Conservation (phyloP, 2,113 vertebrate species). For the Elgaria multicarinata region DNA sequence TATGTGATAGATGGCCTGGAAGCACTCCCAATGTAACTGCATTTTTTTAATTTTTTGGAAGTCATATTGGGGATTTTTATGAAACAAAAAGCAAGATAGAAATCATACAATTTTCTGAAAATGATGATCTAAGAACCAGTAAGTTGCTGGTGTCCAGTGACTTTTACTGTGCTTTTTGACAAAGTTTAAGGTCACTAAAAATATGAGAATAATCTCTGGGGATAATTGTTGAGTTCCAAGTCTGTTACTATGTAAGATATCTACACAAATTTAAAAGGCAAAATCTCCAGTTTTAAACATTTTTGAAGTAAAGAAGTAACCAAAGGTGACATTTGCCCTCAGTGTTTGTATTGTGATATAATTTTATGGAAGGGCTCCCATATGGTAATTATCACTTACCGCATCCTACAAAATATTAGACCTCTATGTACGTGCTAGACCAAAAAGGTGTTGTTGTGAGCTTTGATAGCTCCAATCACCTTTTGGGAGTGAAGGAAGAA, state of each 20-base stretch:
- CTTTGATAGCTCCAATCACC: neutral
- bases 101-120: neutral
- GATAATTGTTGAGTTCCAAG: neutral
- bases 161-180: slow-evolving; percentile 58
- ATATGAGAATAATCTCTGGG: slow-evolving; percentile 47
- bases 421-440: neutral
- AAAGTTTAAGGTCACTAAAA: slow-evolving; percentile 57
- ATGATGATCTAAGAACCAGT: slow-evolving; percentile 51
- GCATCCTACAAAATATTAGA: neutral
- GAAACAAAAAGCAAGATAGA: neutral
- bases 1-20: neutral
- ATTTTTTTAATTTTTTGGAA: neutral
- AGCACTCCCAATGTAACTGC: neutral
- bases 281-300: too few species aligned
- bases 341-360: neutral
- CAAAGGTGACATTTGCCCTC: neutral
- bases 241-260: too few species aligned
- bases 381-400: neutral
- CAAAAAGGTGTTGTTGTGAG: neutral
- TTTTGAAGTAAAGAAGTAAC: too few species aligned
- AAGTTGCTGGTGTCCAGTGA: slow-evolving; percentile 54
- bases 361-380: neutral
- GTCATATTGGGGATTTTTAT: neutral
- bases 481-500: neutral
- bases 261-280: too few species aligned